phyloP scores from a whole-genome alignment of 2,797 vertebrate genomes.

The Smutsia gigantea region DNA sequence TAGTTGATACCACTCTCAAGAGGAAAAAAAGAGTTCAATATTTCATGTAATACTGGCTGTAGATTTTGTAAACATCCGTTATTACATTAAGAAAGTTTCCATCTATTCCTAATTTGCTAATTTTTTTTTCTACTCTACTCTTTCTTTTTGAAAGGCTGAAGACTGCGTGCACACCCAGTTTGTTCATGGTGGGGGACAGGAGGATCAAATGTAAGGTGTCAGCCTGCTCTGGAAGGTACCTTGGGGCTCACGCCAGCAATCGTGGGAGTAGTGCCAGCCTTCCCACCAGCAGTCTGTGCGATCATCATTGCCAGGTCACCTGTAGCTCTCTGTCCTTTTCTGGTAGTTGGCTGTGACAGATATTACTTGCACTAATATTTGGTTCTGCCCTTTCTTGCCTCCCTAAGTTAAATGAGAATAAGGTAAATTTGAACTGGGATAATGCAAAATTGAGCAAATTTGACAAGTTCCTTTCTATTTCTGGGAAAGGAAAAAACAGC shows the following conservation, averaged over 20 bases:
- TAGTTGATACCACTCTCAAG: background rate
- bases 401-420: background rate
- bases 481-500: background rate
- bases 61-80: background rate
- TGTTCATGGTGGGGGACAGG: background rate
- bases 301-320: background rate
- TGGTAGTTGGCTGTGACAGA: background rate
- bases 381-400: background rate
- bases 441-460: background rate
- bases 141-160: background rate
- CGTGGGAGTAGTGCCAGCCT: background rate
- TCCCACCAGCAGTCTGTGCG: background rate
- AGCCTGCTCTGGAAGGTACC: background rate
- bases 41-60: background rate
- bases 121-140: background rate
- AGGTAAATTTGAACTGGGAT: slow-evolving; percentile 46
- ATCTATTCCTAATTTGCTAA: background rate
- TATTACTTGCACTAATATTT: background rate
- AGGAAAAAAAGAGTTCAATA: background rate
- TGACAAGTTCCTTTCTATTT: background rate
- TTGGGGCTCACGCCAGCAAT: background rate
- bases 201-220: background rate
- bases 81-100: background rate
- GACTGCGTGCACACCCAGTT: background rate
- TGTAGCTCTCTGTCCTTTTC: background rate